Conservation (phyloP, 2,797 vertebrate genomes). For the Schizothorax lantsangensis region DNA sequence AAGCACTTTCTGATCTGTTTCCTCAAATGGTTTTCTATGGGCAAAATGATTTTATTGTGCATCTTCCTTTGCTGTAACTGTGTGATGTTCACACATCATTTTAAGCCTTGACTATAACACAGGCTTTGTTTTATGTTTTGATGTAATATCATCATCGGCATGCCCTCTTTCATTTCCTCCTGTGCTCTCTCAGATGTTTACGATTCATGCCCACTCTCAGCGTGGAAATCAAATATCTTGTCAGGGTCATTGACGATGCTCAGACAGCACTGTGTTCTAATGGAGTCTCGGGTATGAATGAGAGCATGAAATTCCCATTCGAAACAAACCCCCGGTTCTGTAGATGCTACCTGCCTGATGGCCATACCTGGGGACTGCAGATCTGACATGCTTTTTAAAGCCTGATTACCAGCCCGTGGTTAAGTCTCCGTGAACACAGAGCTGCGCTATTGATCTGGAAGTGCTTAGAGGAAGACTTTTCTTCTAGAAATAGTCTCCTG, state of each 20-base stretch:
- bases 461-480: slow-evolving; percentile 43
- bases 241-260: slow-evolving; percentile 54
- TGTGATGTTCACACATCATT: slow-evolving; percentile 13
- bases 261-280: slow-evolving; percentile 55
- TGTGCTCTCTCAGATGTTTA: slow-evolving; percentile 33
- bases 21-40: slow-evolving; percentile 7
- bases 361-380: slow-evolving; percentile 40
- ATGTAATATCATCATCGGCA: slow-evolving; percentile 29
- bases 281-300: slow-evolving; percentile 52
- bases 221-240: slow-evolving; percentile 47
- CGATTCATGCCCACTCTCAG: slow-evolving; percentile 35
- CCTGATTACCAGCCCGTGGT: slow-evolving; percentile 57
- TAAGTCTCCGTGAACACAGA: slow-evolving; percentile 51
- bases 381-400: slow-evolving; percentile 56
- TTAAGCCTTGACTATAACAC: neutral
- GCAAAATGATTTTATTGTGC: neutral
- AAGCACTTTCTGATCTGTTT: slow-evolving; percentile 7
- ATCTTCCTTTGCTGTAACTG: slow-evolving; percentile 3
- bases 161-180: slow-evolving; percentile 24
- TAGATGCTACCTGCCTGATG: slow-evolving; percentile 42
- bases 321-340: slow-evolving; percentile 45
- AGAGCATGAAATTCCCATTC: slow-evolving; percentile 61
- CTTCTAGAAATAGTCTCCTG: slow-evolving; percentile 32
- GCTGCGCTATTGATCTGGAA: slow-evolving; percentile 50
- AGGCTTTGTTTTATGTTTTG: slow-evolving; percentile 49